Evolutionary conservation across 2,797 vertebrate species (phyloP), one percentile per base, ranked within the genome.

Genomic region (Limosa lapponica): DNA sequence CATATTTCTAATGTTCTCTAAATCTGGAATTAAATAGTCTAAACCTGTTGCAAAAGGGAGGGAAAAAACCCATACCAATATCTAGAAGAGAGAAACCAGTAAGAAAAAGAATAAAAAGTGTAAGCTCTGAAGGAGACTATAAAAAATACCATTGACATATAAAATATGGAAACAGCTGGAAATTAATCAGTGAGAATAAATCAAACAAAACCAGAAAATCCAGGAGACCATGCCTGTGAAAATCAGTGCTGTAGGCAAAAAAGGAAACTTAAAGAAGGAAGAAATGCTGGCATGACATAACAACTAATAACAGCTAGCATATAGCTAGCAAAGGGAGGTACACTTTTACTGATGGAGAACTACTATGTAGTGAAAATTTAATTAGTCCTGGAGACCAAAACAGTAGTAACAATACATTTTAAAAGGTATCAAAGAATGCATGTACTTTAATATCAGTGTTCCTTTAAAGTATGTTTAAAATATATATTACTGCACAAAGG

Each of bases 101-200:
- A 74, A 54, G 15, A 41, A 77, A 67, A 85, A 28, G 3, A 62
- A 17, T 41, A 32, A 81, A 90, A 91, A 72, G 32, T 11, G 2
- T 32, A 44, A 58, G 8, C 1, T 85, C 24, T 89, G 69, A 89
- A 81, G 49, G 30, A 34, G 83, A 18, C 24, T 78, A 61, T 89
- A 65, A 89, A 74, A 92, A 65, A 67, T 32, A 58, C 7, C 49
- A 66, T 37, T 43, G 74, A 46, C 36, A 89, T 32, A 57, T 46
- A 69, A 78, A 93, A 83, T 83, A 88, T 32, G 41, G 57, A 94
- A 92, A 82, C 61, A 94, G 69, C 30, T 78, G 72, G 72, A 95
- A 93, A 93, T 91, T 93, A 92, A 94, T 82, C 52, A 81, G 28
- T 51, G 41, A 71, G n/a, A 92, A 80, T 65, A 89, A 87, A 94